These are phyloP conservation scores for Heliocidaris tuberculata DNA, from an alignment of 35 echinoderm and acorn worm genomes.

Conservation along the genomic window DNA sequence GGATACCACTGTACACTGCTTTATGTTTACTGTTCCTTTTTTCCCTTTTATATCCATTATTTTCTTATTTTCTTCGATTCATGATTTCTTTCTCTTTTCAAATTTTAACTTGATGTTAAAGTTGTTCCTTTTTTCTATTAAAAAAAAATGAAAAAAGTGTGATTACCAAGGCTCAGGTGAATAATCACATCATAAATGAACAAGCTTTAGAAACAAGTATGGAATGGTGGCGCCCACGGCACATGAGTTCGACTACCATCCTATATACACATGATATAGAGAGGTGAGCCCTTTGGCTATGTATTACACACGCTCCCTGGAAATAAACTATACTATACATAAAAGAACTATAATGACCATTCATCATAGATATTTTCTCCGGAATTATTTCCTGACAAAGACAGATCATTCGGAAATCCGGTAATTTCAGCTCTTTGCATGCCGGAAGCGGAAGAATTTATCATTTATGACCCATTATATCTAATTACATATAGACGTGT, in stretches of 20 bases:
- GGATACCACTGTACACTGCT: too few species aligned
- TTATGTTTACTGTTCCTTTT: too few species aligned
- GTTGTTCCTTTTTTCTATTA: too few species aligned
- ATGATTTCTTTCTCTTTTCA: too few species aligned
- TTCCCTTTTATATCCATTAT: too few species aligned
- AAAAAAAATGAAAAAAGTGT: too few species aligned
- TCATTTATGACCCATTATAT: neutral
- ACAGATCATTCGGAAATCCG: neutral
- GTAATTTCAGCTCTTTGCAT: neutral
- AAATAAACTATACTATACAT: neutral
- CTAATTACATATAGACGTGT: neutral
- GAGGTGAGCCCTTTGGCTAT: neutral
- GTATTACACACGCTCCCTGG: neutral
- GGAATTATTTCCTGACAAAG: neutral
- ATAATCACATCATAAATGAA: too few species aligned
- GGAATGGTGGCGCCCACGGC: neutral
- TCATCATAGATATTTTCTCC: neutral
- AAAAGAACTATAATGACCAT: neutral
- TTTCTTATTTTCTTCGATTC: too few species aligned
- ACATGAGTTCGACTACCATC: neutral
- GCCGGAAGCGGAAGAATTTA: neutral
- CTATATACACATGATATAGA: neutral
- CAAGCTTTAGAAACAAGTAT: neutral
- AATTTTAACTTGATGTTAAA: too few species aligned
- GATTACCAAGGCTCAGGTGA: too few species aligned